These are phyloP conservation scores for Amazona guildingii DNA, from an alignment of 2,113 vertebrate genomes.

Conservation along the genomic window DNA sequence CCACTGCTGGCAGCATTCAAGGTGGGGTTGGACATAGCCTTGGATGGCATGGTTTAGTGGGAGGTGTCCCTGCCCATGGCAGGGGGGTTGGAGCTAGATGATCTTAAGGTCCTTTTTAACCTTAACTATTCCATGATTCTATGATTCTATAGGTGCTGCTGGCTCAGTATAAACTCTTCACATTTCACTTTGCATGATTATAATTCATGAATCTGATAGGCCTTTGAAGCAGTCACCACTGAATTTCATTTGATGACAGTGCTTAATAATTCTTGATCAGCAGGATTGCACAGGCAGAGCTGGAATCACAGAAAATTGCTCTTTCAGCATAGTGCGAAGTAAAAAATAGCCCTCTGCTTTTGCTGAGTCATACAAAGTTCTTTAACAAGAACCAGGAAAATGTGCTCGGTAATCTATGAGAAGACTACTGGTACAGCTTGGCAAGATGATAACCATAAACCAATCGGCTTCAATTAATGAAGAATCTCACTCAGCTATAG, in stretches of 20 bases:
- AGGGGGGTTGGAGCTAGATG: too few species aligned
- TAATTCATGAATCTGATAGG: neutral
- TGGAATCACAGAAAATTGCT: neutral
- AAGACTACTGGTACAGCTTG: neutral
- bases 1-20: too few species aligned
- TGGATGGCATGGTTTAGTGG: too few species aligned
- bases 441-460: neutral
- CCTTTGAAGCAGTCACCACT: neutral
- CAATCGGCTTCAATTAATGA: neutral
- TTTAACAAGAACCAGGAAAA: neutral
- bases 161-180: neutral
- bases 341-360: neutral
- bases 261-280: neutral
- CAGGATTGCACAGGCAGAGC: neutral
- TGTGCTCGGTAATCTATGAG: neutral
- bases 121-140: too few species aligned
- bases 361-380: neutral
- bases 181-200: neutral
- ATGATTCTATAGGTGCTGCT: neutral
- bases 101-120: too few species aligned
- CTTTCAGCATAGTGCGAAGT: neutral
- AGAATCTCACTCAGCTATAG: neutral
- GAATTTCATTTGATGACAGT: neutral
- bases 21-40: too few species aligned
- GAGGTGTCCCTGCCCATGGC: too few species aligned